Evolutionary conservation across 2,888 invertebrate species (phyloP).

Genomic region (Pandemis heparana): DNA sequence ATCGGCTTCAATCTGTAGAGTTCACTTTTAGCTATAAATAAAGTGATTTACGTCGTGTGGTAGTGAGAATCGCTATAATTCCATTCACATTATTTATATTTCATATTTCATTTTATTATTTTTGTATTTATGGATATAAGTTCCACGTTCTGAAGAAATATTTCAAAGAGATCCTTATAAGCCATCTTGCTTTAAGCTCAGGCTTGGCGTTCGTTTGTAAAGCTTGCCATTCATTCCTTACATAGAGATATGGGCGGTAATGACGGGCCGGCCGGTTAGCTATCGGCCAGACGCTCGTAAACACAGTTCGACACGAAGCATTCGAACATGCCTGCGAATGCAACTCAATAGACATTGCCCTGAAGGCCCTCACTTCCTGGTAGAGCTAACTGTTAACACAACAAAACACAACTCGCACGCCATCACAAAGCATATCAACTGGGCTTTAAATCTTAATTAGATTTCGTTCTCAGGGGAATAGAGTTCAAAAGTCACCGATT

Average conservation of each 20-base stretch:
- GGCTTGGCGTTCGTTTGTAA: constrained; percentile 72
- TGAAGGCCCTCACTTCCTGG: constrained; percentile 71
- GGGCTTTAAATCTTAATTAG: constrained; percentile 56
- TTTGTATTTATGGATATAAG: background rate
- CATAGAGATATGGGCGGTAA: constrained; percentile 82
- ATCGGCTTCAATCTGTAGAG: background rate
- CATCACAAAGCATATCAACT: constrained; percentile 52
- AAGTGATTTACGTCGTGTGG: background rate
- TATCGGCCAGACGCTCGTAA: constrained; percentile 82
- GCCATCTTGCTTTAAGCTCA: constrained; percentile 70
- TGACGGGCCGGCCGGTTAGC: constrained; percentile 73
- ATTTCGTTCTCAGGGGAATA: constrained; percentile 55
- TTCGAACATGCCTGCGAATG: constrained; percentile 77
- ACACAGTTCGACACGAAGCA: constrained; percentile 75
- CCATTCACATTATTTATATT: background rate
- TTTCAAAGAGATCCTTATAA: constrained; percentile 16
- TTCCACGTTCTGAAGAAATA: background rate
- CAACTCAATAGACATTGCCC: constrained; percentile 76
- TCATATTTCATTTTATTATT: background rate
- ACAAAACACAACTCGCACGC: constrained; percentile 52
- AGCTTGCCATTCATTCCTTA: constrained; percentile 80
- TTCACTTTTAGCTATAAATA: background rate
- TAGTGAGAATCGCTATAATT: background rate
- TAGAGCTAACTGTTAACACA: constrained; percentile 62
- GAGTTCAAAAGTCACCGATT: constrained; percentile 70